These are phyloP conservation scores for Serranus cabrilla DNA, from an alignment of 2,797 vertebrate species.

Conservation along the genomic window DNA sequence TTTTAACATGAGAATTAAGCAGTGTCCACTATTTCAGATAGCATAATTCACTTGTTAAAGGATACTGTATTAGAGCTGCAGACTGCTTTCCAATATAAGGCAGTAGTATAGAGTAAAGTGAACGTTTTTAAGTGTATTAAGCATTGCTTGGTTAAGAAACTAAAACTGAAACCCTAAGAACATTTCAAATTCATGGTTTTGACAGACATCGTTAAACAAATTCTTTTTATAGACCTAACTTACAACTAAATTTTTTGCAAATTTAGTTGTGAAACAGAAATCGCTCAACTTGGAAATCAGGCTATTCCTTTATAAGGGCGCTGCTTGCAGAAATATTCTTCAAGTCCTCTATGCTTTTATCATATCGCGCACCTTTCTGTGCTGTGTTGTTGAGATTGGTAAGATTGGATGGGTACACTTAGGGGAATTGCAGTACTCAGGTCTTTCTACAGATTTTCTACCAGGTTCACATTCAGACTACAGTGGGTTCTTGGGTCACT, in stretches of 20 bases:
- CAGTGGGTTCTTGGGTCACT: neutral
- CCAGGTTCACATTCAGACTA: conserved; percentile 1
- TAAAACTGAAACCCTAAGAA: neutral
- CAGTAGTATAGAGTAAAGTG: neutral
- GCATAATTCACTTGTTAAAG: conserved; percentile 19
- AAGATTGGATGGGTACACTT: neutral
- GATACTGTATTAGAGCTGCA: neutral
- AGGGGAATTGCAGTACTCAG: neutral
- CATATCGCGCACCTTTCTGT: neutral
- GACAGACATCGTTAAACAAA: too few relatives aligned
- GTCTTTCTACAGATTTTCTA: conserved; percentile 4
- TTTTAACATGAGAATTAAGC: neutral
- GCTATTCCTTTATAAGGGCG: neutral
- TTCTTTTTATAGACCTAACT: neutral
- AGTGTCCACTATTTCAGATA: neutral
- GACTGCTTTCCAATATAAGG: neutral
- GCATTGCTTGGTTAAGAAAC: conserved; percentile 3
- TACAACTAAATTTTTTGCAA: neutral
- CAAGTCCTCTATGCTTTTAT: conserved; percentile 1
- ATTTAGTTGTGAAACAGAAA: neutral
- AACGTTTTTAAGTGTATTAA: conserved; percentile 7
- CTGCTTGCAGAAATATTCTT: conserved; percentile 3
- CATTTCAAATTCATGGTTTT: neutral
- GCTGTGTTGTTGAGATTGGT: neutral
- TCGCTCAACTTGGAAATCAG: neutral